Conservation (phyloP, 1,140 invertebrate genomes). For the Branchinecta lindahli region DNA sequence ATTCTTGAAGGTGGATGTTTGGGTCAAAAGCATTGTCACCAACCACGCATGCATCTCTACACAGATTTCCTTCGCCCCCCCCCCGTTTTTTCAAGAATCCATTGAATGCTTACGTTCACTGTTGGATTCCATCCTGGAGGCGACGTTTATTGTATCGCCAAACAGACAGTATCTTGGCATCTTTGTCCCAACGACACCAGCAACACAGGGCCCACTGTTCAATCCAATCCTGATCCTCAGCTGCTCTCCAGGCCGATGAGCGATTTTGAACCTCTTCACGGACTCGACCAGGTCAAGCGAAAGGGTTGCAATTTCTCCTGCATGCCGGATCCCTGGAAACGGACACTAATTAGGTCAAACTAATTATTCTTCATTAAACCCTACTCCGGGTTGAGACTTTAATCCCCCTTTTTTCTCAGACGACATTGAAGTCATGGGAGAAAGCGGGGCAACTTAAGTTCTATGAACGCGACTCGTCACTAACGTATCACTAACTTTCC, state of each 20-base stretch:
- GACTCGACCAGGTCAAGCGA: conserved; percentile 39
- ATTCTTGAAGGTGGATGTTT: too few species aligned
- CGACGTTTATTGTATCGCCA: conserved; percentile 41
- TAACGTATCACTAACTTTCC: too few species aligned
- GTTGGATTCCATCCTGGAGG: conserved; percentile 37
- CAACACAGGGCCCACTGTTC: conserved; percentile 47
- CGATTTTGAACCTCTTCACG: conserved; percentile 37
- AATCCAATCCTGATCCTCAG: conserved; percentile 42
- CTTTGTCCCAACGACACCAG: conserved; percentile 43
- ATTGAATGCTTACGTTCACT: conserved; percentile 32
- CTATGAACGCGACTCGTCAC: too few species aligned
- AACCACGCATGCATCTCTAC: too few species aligned
- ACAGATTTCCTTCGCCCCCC: too few species aligned
- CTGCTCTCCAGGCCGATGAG: conserved; percentile 38
- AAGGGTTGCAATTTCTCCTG: conserved; percentile 44
- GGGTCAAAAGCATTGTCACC: too few species aligned
- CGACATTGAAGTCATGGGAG: too few species aligned
- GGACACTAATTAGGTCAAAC: conserved; percentile 26
- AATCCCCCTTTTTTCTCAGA: too few species aligned
- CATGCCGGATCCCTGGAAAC: conserved; percentile 32
- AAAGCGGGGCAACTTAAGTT: too few species aligned
- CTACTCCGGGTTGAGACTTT: too few species aligned
- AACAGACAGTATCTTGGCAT: conserved; percentile 52
- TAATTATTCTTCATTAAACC: conserved; percentile 17
- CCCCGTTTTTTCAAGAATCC: too few species aligned